Conservation (phyloP, 2,113 vertebrate genomes). For the Equus przewalskii region DNA sequence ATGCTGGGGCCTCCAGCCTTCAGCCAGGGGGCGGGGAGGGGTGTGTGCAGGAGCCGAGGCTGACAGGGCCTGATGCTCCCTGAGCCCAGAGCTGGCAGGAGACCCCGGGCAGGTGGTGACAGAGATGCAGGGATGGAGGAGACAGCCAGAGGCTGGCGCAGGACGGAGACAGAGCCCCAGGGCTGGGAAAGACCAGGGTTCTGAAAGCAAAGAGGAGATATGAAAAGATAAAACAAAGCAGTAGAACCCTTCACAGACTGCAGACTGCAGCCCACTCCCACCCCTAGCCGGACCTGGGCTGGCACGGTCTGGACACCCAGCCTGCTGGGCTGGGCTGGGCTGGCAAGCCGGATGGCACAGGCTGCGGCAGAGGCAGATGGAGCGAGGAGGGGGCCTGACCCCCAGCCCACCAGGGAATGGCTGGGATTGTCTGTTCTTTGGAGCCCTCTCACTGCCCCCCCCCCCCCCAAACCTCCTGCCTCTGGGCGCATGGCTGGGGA, state of each 20-base stretch:
- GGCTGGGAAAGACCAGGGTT: not conserved
- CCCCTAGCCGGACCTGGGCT: not conserved
- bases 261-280: not conserved
- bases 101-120: slow-evolving; percentile 72
- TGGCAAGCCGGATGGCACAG: slow-evolving; percentile 71
- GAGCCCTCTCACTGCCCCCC: slow-evolving; percentile 50
- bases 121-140: slow-evolving; percentile 51
- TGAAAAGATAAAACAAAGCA: not conserved
- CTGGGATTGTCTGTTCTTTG: slow-evolving; percentile 75
- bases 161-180: slow-evolving; percentile 23
- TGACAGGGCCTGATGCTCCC: slow-evolving; percentile 62
- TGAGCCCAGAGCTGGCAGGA: slow-evolving; percentile 72
- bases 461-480: slow-evolving; percentile 62
- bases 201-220: slow-evolving; percentile 10
- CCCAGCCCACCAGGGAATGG: slow-evolving; percentile 74
- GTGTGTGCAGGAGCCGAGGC: slow-evolving; percentile 25
- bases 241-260: not conserved
- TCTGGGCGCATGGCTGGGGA: slow-evolving; percentile 61
- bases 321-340: slow-evolving; percentile 64
- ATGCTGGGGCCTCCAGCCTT: slow-evolving; percentile 55
- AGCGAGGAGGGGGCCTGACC: slow-evolving; percentile 81
- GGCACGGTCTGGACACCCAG: slow-evolving; percentile 62
- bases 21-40: not conserved
- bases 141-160: slow-evolving; percentile 63
- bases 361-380: slow-evolving; percentile 81